Percentiles rank a stretch among this genome's conserved stretches.
Evolutionary conservation across 2,797 vertebrate genomes (phyloP).

Genomic region (Jordanella pulchra): DNA sequence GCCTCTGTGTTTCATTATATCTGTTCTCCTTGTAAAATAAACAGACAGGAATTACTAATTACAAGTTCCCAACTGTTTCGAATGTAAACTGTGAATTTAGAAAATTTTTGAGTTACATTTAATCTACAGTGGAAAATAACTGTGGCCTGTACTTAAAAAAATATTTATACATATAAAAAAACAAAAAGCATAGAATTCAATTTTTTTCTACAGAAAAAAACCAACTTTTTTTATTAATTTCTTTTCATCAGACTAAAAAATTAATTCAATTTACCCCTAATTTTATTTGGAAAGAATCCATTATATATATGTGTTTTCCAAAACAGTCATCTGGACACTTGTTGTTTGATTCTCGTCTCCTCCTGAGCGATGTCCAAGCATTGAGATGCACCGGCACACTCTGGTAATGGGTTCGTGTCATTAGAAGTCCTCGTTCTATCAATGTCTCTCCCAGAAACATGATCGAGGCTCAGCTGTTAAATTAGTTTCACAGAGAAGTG

Average conservation of each 20-base stretch:
- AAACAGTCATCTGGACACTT: constrained; percentile 25
- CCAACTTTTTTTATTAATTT: neutral
- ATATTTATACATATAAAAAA: too few species aligned
- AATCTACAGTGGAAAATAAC: too few species aligned
- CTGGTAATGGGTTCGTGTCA: constrained; percentile 58
- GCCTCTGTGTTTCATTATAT: neutral
- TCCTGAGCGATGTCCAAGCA: constrained; percentile 19
- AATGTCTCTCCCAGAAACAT: constrained; percentile 22
- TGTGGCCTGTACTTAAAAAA: too few species aligned
- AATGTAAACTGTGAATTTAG: neutral
- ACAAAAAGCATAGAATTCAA: too few species aligned
- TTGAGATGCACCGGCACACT: constrained; percentile 67
- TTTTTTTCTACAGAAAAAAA: neutral
- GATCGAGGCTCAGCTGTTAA: constrained; percentile 17
- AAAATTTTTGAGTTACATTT: too few species aligned
- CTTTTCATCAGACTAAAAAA: neutral
- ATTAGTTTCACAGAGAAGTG: constrained; percentile 40
- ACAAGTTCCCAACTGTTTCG: neutral
- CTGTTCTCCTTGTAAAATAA: neutral
- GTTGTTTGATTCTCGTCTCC: constrained; percentile 38
- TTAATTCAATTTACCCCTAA: neutral
- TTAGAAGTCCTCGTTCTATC: constrained; percentile 49
- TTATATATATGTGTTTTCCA: constrained; percentile 34
- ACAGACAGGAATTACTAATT: neutral
- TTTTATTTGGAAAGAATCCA: constrained; percentile 22